Evolutionary conservation across 1,140 invertebrate species (phyloP).

Genomic region (Manduca sexta): DNA sequence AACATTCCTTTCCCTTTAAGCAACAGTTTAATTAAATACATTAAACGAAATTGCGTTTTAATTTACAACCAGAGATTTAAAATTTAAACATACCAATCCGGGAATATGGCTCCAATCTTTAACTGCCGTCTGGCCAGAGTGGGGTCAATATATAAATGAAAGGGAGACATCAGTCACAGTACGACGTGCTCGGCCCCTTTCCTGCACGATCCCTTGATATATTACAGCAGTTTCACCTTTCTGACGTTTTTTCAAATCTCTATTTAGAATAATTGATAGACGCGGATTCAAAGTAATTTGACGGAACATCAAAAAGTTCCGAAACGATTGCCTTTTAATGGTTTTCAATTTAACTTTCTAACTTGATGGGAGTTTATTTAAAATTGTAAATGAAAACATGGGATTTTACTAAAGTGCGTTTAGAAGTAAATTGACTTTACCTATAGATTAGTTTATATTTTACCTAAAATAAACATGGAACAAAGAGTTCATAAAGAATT

Average conservation of each 20-base stretch:
- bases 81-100: too few species aligned
- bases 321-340: constrained; percentile 53
- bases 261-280: constrained; percentile 39
- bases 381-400: constrained; percentile 30
- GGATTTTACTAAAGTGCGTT: too few species aligned
- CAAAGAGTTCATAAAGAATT: too few species aligned
- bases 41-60: too few species aligned
- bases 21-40: too few species aligned
- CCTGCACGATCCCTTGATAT: constrained; percentile 37
- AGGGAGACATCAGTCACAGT: constrained; percentile 41
- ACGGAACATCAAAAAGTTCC: constrained; percentile 29
- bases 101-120: constrained; percentile 21
- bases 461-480: too few species aligned
- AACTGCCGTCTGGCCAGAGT: constrained; percentile 28
- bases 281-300: constrained; percentile 36
- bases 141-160: constrained; percentile 53
- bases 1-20: too few species aligned
- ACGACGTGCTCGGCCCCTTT: constrained; percentile 18
- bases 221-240: constrained; percentile 37
- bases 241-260: constrained; percentile 48
- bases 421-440: too few species aligned
- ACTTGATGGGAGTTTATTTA: constrained; percentile 44
- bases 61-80: too few species aligned
- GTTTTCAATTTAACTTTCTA: constrained; percentile 52
- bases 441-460: too few species aligned